Evolutionary conservation across 2,888 invertebrate genomes (phyloP), one percentile per base, ranked within the genome.

Genomic region (Phragmatobia fuliginosa): DNA sequence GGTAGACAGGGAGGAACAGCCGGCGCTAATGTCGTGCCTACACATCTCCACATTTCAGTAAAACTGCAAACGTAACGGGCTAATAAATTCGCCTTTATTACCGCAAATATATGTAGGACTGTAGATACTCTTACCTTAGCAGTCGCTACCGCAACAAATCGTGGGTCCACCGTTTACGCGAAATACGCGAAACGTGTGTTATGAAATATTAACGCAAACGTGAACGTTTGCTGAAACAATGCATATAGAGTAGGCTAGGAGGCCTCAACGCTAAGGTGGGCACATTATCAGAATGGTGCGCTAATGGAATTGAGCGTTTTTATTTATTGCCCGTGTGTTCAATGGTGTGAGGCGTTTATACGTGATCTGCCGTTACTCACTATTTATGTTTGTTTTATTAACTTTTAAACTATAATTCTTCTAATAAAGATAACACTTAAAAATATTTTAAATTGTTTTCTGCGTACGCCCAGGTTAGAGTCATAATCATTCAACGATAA

Each of bases 61-160:
- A 92, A 92, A 93, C 93, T 92, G 94, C 91, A 92, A 92, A 94
- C 92, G 90, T 93, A 94, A 93, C 92, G 79, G 91, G 85, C 87
- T 87, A 91, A 94, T 94, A 94, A 94, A 94, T 94, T 94, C 88
- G 92, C 90, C 90, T 94, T 94, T 94, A 94, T 94, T 92, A 90
- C 94, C 90, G 81, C 88, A 91, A 93, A 91, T 92, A 89, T 90
- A 92, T 86, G 90, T 90, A 90, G 68, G 62, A 68, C 38, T 68
- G 64, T 65, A 68, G 31, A 62, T 84, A 67, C 78, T 85, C 79
- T 85, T 89, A 90, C 90, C 89, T 89, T 86, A 85, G 88, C 87
- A 90, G 90, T 90, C 90, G 84, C 87, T 88, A 88, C 89, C 88
- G 92, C 90, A 92, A 90, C 93, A 91, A 92, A 92, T 93, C 90